These are phyloP conservation scores for Falco punctatus DNA, from an alignment of 2,113 vertebrate genomes.

Conservation along the genomic window DNA sequence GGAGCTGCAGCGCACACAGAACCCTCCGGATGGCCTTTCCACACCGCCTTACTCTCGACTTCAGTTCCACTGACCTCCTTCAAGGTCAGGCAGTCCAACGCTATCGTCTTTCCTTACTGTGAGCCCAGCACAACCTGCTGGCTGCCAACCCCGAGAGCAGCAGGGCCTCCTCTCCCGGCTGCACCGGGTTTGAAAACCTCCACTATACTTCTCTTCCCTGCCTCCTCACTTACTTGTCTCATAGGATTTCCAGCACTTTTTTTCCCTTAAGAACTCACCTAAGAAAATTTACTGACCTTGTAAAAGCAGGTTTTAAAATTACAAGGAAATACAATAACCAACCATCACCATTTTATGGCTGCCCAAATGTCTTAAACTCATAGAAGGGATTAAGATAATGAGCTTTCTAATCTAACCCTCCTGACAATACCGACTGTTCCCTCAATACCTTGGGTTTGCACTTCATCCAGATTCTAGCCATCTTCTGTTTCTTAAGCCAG, in stretches of 20 bases:
- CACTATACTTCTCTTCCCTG: neutral
- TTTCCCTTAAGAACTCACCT: neutral
- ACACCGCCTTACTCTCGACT: neutral
- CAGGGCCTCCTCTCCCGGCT: neutral
- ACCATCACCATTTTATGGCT: neutral
- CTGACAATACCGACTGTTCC: neutral
- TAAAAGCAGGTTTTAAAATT: neutral
- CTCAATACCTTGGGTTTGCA: neutral
- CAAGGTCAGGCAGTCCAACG: neutral
- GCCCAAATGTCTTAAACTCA: neutral
- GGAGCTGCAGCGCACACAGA: neutral
- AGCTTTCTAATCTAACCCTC: neutral
- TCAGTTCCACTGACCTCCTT: neutral
- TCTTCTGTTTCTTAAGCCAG: neutral
- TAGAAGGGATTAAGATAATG: neutral
- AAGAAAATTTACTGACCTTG: neutral
- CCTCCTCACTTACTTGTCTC: neutral
- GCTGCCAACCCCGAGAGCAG: neutral
- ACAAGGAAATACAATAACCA: neutral
- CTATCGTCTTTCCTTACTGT: neutral
- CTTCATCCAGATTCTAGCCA: neutral
- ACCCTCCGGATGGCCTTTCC: neutral
- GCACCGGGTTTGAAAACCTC: neutral
- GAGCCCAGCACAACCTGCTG: neutral
- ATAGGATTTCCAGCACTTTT: neutral